Evolutionary conservation across 2,797 vertebrate species (phyloP).

Genomic region (Spizella passerina): DNA sequence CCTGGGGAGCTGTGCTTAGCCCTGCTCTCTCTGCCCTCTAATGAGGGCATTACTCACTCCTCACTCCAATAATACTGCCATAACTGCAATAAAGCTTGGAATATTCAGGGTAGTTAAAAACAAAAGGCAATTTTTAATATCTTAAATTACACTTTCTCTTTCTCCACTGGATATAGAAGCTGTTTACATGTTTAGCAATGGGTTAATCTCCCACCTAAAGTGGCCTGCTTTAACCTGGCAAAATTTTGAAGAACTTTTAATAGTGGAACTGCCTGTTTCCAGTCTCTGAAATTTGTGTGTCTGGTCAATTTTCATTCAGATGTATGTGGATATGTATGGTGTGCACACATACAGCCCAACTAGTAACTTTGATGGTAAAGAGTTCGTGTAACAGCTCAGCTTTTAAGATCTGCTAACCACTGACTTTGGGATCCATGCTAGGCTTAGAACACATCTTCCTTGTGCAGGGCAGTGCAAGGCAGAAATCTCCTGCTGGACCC

Average conservation of each 20-base stretch:
- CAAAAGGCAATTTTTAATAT: background rate
- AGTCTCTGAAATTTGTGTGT: background rate
- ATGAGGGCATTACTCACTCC: background rate
- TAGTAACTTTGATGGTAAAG: background rate
- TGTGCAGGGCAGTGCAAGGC: background rate
- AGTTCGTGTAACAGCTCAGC: background rate
- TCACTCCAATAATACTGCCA: background rate
- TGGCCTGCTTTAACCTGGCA: background rate
- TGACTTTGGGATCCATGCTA: background rate
- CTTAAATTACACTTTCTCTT: constrained; percentile 35
- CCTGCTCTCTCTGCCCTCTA: background rate
- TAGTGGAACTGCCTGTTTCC: background rate
- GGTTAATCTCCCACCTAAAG: background rate
- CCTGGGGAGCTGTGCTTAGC: background rate
- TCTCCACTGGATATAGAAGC: background rate
- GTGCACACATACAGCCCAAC: background rate
- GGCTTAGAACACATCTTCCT: background rate
- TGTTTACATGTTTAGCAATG: background rate
- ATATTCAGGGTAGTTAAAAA: background rate
- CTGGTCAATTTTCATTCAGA: background rate
- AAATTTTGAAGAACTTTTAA: background rate
- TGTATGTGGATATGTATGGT: background rate
- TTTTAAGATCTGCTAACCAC: background rate
- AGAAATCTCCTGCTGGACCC: background rate
- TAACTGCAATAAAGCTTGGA: background rate